Percentiles rank a stretch among this genome's conserved stretches.
phyloP scores from a whole-genome alignment of 2,888 invertebrate species.

The Chymomyza caudatula region DNA sequence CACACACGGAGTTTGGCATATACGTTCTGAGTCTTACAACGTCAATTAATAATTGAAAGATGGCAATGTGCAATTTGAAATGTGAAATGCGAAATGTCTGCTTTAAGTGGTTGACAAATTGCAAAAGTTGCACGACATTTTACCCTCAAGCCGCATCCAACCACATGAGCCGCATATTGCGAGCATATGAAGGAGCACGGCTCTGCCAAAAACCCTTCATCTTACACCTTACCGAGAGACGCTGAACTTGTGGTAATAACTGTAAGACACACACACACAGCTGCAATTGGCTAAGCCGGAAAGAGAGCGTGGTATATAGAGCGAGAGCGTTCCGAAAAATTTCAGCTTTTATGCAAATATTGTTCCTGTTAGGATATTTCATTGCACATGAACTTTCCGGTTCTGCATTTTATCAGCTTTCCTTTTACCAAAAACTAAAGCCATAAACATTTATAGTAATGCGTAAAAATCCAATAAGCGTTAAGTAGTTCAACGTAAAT shows the following conservation, averaged over 20 bases:
- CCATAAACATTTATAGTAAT: not conserved
- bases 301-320: no score
- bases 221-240: not conserved
- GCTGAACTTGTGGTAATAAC: not conserved
- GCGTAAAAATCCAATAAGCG: not conserved
- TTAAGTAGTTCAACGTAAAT: not conserved
- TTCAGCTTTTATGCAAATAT: not conserved
- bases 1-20: not conserved
- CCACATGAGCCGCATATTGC: not conserved
- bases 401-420: not conserved
- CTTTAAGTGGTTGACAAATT: conserved; percentile 12
- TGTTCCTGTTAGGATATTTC: not conserved
- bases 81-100: not conserved
- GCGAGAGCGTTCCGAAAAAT: no score
- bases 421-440: not conserved
- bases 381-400: not conserved
- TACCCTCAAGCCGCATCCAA: not conserved
- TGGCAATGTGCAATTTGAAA: not conserved
- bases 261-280: not conserved
- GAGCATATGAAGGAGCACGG: not conserved
- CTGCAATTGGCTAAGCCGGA: not conserved
- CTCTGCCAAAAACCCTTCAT: not conserved
- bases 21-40: not conserved
- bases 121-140: not conserved
- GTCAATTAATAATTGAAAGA: conserved; percentile 48